These are phyloP conservation scores for Cheilosia soror DNA, from an alignment of 2,888 invertebrate genomes.

Conservation along the genomic window DNA sequence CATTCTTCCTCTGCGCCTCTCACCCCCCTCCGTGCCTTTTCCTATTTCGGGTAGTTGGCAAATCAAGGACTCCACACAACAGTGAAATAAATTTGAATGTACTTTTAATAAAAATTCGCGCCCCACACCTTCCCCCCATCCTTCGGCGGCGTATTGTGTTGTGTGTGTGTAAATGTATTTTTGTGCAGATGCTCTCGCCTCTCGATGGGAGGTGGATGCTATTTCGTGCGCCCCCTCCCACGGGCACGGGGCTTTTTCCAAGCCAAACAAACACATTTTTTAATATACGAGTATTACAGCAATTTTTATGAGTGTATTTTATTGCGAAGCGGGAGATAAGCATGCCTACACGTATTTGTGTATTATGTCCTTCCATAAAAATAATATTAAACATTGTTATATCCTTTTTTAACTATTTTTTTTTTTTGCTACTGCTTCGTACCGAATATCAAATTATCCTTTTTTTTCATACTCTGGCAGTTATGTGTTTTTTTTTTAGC, in stretches of 20 bases:
- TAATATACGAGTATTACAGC: slow-evolving; percentile 82
- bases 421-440: slow-evolving; percentile 37
- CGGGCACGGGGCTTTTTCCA: slow-evolving; percentile 19
- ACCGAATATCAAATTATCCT: slow-evolving; percentile 73
- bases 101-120: slow-evolving; percentile 70
- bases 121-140: background rate
- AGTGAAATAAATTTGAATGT: slow-evolving; percentile 72
- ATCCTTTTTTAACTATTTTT: slow-evolving; percentile 74
- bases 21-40: slow-evolving; percentile 1
- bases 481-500: slow-evolving; percentile 47
- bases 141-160: background rate
- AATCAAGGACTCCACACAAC: slow-evolving; percentile 67
- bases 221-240: slow-evolving; percentile 21
- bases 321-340: slow-evolving; percentile 80
- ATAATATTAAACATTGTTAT: slow-evolving; percentile 76
- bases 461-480: slow-evolving; percentile 65
- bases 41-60: slow-evolving; percentile 61
- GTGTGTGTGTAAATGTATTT: slow-evolving; percentile 63
- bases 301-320: slow-evolving; percentile 84
- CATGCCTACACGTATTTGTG: slow-evolving; percentile 76
- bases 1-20: slow-evolving; percentile 21
- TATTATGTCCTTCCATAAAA: slow-evolving; percentile 76
- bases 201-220: slow-evolving; percentile 35
- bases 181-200: slow-evolving; percentile 67
- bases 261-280: slow-evolving; percentile 82